phyloP scores from a whole-genome alignment of 2,888 invertebrate species.

The Callimorpha dominula region DNA sequence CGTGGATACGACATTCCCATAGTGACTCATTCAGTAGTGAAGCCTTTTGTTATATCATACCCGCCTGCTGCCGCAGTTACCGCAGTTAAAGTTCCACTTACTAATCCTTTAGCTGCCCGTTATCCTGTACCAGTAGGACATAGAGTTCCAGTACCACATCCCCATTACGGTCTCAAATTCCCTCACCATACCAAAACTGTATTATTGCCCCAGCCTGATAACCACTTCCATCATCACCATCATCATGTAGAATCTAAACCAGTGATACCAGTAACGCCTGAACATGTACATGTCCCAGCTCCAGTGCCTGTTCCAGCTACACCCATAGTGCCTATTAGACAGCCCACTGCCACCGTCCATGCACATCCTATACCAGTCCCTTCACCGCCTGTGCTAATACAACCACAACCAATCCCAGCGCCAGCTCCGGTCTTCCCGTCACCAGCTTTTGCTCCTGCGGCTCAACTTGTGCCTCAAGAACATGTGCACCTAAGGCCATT shows the following conservation, averaged over 20 bases:
- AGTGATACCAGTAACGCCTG: constrained; percentile 66
- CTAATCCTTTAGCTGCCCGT: constrained; percentile 64
- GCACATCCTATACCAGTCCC: constrained; percentile 68
- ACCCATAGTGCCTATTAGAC: constrained; percentile 64
- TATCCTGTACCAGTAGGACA: constrained; percentile 75
- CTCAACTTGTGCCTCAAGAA: constrained; percentile 55
- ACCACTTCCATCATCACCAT: constrained; percentile 80
- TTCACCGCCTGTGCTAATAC: constrained; percentile 56
- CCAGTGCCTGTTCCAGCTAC: constrained; percentile 54
- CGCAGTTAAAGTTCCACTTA: constrained; percentile 78
- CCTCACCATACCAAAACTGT: constrained; percentile 71
- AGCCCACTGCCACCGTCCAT: constrained; percentile 60
- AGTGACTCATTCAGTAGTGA: constrained; percentile 80
- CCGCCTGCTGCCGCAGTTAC: constrained; percentile 80
- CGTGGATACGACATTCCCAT: constrained; percentile 81
- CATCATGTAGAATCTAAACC: constrained; percentile 77
- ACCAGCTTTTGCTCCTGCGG: constrained; percentile 59
- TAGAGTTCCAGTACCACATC: constrained; percentile 71
- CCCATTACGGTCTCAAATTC: constrained; percentile 74
- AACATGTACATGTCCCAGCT: constrained; percentile 55
- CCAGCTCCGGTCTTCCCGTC: constrained; percentile 54
- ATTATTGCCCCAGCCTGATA: constrained; percentile 67
- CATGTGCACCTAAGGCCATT: constrained; percentile 66
- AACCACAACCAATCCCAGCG: constrained; percentile 47
- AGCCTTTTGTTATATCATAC: constrained; percentile 80